Evolutionary conservation across 1,140 invertebrate genomes (phyloP), one percentile per base, ranked within the genome.

Genomic region (Drosophila eugracilis): DNA sequence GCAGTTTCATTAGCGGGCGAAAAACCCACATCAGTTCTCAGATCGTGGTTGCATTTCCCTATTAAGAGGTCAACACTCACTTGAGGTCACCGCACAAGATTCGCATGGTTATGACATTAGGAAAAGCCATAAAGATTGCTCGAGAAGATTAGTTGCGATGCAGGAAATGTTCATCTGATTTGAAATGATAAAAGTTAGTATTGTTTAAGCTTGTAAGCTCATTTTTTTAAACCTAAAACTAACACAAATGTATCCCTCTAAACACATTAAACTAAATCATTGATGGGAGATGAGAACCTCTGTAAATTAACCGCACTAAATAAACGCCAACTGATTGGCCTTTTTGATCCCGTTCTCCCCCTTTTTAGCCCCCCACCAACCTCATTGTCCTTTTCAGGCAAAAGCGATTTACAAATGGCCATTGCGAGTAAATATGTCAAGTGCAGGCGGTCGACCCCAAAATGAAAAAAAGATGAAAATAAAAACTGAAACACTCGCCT

Each of bases 391-490:
- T 14, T 37, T 44, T 57, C 42, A 3, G 6, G 4, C 39, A 44
- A 37, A 48, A 49, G 70, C 66, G 63, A 75, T 76, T 90, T 83
- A 86, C 80, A 81, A 76, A 90, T 70, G 75, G 54, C 48, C 70
- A 70, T 67, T 42, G 70, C 71, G 77, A 89, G 88, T 90, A 90
- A 90, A 90, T 90, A 90, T 90, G 88, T 90, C 88, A 90, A 90
- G 88, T 81, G 88, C 88, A 90, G 88, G 74, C 78, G 78, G 79
- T 34, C 24, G 50, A 24, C 22, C 26, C 3, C 37, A 48, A 32
- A 32, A 10, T 15, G 0, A 5, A 14, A 19, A 17, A 37, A 22
- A 21, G 5, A 52, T 17, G 39, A 63, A 63, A 62, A 49, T 47
- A 53, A 41, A 45, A 49, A 60, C n/a, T 28, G 53, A 22, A 19